Evolutionary conservation across 2,113 vertebrate genomes (phyloP).

Genomic region (Lepus timidus): DNA sequence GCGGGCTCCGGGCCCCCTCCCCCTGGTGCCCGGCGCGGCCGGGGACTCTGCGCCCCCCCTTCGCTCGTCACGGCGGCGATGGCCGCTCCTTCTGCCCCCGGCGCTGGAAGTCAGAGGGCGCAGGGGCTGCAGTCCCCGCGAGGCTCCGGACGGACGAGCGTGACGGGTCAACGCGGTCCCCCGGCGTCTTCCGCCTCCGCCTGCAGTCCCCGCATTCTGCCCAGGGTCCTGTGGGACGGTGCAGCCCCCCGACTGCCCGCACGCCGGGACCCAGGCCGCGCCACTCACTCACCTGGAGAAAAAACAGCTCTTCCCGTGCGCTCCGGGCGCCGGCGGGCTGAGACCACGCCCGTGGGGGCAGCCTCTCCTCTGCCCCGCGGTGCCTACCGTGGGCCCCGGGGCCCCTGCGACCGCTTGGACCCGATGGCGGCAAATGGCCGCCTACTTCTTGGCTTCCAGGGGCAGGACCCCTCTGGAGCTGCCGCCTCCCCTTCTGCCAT

Average conservation of each 20-base stretch:
- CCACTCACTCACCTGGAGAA: not conserved
- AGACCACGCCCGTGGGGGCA: not conserved
- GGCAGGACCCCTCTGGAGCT: not conserved
- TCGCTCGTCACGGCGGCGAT: not conserved
- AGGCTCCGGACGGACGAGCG: not conserved
- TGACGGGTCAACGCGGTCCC: not conserved
- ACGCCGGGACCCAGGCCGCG: not conserved
- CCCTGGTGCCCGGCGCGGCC: not conserved
- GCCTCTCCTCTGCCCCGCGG: not conserved
- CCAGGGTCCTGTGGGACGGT: not conserved
- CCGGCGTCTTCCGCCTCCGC: not conserved
- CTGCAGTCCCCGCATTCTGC: not conserved
- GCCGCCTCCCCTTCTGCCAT: not conserved
- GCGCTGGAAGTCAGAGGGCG: not conserved
- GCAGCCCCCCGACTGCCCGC: not conserved
- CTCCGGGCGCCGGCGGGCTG: not conserved
- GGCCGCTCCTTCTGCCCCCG: not conserved
- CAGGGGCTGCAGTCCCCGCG: not conserved
- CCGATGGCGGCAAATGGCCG: not conserved
- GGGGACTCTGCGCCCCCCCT: conserved; percentile 18
- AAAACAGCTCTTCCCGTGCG: not conserved
- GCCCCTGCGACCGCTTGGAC: not conserved
- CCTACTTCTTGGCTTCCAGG: not conserved
- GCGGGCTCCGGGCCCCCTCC: not conserved
- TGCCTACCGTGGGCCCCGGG: not conserved